A percentile compares a stretch with the other conserved stretches of the same genome.
phyloP scores from a whole-genome alignment of 2,113 vertebrate species.

The Eclectus roratus region DNA sequence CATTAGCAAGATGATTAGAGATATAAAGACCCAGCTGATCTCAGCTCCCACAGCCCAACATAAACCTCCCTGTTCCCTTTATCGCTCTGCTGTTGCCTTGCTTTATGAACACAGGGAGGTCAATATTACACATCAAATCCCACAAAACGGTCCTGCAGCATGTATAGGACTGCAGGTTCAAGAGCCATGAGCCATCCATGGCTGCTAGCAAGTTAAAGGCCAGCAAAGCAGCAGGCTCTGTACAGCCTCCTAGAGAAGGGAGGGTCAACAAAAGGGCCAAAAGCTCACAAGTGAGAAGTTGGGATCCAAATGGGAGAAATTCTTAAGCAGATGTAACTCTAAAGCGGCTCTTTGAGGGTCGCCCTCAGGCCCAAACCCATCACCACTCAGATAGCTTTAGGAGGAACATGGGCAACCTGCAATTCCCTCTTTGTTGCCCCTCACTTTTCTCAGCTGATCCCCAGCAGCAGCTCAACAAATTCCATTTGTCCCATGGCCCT shows the following conservation, averaged over 20 bases:
- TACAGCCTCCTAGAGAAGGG: neutral
- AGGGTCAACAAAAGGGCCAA: neutral
- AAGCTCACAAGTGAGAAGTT: neutral
- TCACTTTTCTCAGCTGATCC: rapidly evolving
- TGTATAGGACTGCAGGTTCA: neutral
- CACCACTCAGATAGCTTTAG: neutral
- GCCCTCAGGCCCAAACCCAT: neutral
- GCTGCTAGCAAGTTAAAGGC: neutral
- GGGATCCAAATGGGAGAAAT: neutral
- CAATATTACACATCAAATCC: rapidly evolving
- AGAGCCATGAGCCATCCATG: neutral
- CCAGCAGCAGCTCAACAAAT: neutral
- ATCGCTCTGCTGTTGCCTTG: neutral
- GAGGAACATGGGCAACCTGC: neutral
- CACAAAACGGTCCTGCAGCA: neutral
- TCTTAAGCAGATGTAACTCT: neutral
- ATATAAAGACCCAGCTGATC: neutral
- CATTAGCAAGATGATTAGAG: neutral
- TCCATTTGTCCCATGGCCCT: neutral
- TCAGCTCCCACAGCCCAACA: neutral
- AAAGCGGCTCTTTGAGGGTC: neutral
- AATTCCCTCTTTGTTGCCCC: neutral
- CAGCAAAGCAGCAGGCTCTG: neutral
- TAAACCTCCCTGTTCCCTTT: neutral
- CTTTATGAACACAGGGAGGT: neutral